Conservation (phyloP, 1,140 invertebrate genomes). For the Copidosoma floridanum region DNA sequence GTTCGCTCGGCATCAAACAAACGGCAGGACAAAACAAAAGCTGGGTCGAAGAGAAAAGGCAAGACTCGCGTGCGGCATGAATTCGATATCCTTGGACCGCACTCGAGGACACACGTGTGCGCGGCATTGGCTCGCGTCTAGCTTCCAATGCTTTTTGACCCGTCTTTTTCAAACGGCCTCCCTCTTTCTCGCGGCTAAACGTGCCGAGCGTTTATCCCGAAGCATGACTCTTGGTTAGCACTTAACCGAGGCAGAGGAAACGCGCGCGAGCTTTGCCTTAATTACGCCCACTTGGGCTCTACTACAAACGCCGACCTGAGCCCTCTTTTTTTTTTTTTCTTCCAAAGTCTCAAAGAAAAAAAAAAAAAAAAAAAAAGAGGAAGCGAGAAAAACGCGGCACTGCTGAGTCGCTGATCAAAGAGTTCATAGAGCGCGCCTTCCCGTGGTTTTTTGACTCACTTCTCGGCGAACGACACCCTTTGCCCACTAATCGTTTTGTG, state of each 20-base stretch:
- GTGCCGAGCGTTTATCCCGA: neutral
- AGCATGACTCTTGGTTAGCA: constrained; percentile 3
- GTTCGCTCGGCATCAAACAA: no score
- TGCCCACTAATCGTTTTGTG: no score
- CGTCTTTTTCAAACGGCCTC: neutral
- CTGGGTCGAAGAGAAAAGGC: neutral
- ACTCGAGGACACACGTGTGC: neutral
- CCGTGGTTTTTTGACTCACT: neutral
- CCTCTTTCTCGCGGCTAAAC: neutral
- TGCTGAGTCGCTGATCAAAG: neutral
- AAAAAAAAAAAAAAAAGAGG: neutral
- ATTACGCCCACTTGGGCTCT: constrained; percentile 1
- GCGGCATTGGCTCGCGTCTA: no score
- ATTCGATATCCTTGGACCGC: neutral
- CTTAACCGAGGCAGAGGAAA: neutral
- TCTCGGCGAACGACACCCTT: neutral
- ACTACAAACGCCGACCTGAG: neutral
- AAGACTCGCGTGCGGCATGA: neutral
- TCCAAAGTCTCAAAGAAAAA: neutral
- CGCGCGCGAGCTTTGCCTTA: neutral
- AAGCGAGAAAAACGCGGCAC: neutral
- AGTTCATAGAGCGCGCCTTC: no score
- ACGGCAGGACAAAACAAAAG: no score
- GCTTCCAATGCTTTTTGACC: no score
- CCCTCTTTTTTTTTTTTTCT: neutral